Percentiles rank a stretch among this genome's conserved stretches.
phyloP scores from a whole-genome alignment of 2,797 vertebrate species.

The Coendou prehensilis region DNA sequence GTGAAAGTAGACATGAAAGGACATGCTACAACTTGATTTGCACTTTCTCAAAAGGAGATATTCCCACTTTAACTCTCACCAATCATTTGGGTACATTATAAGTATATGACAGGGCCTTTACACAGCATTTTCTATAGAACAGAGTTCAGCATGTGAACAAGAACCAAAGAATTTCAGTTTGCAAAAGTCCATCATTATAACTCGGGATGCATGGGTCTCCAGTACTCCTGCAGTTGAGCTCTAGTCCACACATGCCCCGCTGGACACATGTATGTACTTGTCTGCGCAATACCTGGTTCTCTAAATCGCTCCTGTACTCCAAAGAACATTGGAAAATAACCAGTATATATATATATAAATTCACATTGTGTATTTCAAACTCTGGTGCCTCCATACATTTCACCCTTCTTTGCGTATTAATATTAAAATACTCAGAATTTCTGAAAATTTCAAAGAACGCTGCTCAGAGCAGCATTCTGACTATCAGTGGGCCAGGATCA shows the following conservation, averaged over 20 bases:
- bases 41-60: not conserved
- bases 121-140: not conserved
- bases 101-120: not conserved
- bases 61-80: not conserved
- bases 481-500: not conserved
- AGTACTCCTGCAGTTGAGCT: not conserved
- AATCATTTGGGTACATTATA: not conserved
- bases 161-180: not conserved
- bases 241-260: not conserved
- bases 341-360: not conserved
- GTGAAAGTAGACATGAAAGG: not conserved
- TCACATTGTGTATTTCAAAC: not conserved
- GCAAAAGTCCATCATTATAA: not conserved
- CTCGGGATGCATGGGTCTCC: not conserved
- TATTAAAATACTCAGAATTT: constrained; percentile 61
- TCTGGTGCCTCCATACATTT: not conserved
- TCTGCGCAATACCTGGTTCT: not conserved
- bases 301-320: not conserved
- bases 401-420: not conserved
- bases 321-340: not conserved
- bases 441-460: constrained; percentile 8
- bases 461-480: not conserved
- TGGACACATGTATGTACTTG: not conserved
- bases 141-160: not conserved
- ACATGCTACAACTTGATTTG: not conserved